Evolutionary conservation across 2,888 invertebrate genomes (phyloP), one percentile per base, ranked within the genome.

Genomic region (Cataglyphis rosenhaueri): DNA sequence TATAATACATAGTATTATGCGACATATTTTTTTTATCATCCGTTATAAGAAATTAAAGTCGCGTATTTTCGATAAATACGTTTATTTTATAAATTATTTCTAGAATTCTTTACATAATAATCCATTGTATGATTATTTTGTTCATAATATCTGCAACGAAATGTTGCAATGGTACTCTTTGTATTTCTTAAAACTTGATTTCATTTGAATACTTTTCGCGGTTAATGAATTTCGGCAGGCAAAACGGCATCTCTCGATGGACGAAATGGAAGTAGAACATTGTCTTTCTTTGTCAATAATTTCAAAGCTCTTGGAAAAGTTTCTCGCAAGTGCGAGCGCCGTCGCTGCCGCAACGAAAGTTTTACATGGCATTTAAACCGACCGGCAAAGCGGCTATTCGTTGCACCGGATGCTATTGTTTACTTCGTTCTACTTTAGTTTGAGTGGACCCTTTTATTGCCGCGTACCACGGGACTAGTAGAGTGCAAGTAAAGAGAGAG

Each of bases 351-450:
- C 79, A 85, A 86, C 85, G 71, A 89, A 88, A 89, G 83, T 89
- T 89, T 66, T 41, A 59, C 79, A 52, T 66, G 81, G 81, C 66
- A 84, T 21, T 21, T 21, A 85, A 88, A 68, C 62, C 61, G 29
- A 48, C 52, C 85, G 81, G 85, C 84, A 84, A 87, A 85, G 76
- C 82, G 84, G 88, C 86, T 85, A 85, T 91, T 91, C 87, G 84
- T 81, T 68, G 70, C 21, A 57, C 65, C 74, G 52, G 41, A 62
- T 76, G 75, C 85, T 66, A 90, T 85, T 86, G 88, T 89, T 91
- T 84, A 79, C 81, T 70, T 82, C 81, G 78, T 82, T 86, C 82
- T 70, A 71, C 59, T 68, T 87, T 81, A 84, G 87, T 86, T 85
- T 75, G 68, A 71, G 52, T 70, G 70, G 44, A 59, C 48, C 71